Conservation (phyloP, 23 tunicate genomes). For the Trididemnum clinides region DNA sequence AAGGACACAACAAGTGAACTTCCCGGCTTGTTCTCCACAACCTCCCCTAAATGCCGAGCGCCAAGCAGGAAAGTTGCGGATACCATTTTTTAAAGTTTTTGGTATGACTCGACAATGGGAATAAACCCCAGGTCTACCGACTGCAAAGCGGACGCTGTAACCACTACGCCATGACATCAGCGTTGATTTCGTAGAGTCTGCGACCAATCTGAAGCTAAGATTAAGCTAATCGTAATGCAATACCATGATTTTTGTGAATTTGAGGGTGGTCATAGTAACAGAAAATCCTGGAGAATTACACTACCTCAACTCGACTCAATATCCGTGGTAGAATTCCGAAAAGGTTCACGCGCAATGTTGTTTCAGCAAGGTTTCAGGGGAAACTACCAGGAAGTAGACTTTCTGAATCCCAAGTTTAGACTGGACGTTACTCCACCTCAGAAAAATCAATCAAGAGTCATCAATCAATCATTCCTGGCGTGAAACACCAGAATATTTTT, state of each 20-base stretch:
- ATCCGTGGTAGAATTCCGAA: not conserved
- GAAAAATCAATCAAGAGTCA: not conserved
- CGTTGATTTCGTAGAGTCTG: too few species aligned
- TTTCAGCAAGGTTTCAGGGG: not conserved
- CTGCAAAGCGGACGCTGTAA: too few species aligned
- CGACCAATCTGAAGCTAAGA: not conserved
- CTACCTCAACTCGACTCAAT: not conserved
- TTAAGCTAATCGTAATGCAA: not conserved
- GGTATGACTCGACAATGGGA: too few species aligned
- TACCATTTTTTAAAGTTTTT: too few species aligned
- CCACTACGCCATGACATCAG: too few species aligned
- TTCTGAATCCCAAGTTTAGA: not conserved
- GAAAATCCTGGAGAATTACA: not conserved
- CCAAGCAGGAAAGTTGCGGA: too few species aligned
- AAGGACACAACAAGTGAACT: too few species aligned
- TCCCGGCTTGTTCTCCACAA: too few species aligned
- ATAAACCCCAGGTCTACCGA: too few species aligned
- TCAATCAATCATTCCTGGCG: too few species aligned
- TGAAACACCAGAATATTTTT: too few species aligned
- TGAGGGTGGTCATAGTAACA: not conserved
- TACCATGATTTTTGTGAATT: conserved; percentile 9
- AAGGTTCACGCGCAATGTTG: conserved; percentile 4
- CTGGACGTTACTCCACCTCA: not conserved
- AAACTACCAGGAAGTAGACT: not conserved
- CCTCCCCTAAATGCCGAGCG: too few species aligned